A percentile compares a stretch with the other conserved stretches of the same genome.
phyloP scores from a whole-genome alignment of 2,888 invertebrate species.

The Ametastegia equiseti region DNA sequence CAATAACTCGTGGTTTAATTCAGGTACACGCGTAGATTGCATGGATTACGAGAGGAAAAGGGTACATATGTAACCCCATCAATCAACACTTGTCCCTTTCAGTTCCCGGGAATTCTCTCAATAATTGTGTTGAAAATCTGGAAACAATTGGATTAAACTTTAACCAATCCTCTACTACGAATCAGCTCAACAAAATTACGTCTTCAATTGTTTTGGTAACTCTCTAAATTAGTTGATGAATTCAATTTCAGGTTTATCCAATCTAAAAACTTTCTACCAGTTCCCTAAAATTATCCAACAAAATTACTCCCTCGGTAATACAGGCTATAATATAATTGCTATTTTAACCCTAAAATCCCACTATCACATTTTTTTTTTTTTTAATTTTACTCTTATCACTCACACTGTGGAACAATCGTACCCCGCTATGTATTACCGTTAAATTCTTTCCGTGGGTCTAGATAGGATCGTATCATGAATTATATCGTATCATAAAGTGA shows the following conservation, averaged over 20 bases:
- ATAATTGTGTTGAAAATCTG: background rate
- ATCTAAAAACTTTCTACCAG: background rate
- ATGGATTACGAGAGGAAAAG: background rate
- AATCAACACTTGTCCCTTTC: background rate
- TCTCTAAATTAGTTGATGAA: background rate
- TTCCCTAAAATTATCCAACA: background rate
- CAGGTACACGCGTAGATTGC: background rate
- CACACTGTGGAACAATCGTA: too few relatives aligned
- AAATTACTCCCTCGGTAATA: background rate
- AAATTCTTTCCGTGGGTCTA: too few relatives aligned
- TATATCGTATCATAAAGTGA: too few relatives aligned
- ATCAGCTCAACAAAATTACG: background rate
- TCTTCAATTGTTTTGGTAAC: background rate
- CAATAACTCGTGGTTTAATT: too few relatives aligned
- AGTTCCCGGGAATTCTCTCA: background rate
- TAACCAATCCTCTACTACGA: background rate
- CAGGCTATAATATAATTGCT: too few relatives aligned
- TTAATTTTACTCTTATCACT: too few relatives aligned
- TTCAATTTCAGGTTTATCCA: background rate
- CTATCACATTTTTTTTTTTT: too few relatives aligned
- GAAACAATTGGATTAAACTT: background rate
- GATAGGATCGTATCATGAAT: too few relatives aligned
- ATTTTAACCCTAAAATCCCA: too few relatives aligned
- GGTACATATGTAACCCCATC: background rate
- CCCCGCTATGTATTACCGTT: too few relatives aligned